Base-by-base conservation (phyloP, 2,113 vertebrate genomes). In the Anas platyrhynchos region DNA sequence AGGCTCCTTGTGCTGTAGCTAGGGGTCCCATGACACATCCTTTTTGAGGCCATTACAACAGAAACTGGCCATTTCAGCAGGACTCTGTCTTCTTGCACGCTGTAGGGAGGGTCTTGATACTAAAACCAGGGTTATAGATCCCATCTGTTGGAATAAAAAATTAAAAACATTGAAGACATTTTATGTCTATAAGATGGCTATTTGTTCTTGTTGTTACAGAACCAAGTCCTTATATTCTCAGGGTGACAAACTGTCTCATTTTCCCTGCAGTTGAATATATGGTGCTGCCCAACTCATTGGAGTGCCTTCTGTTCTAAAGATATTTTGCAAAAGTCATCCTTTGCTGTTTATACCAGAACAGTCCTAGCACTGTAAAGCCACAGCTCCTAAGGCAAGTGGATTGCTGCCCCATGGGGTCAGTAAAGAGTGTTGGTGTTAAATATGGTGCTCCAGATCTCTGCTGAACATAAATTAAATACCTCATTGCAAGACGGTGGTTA, bases 1-100 rank as follows among this genome's bases (percentile, higher is more conserved):
- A 91, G 31, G 7, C 13, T 69, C 16, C 31, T 58, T 13, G 18
- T 71, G 36, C 41, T 83, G 75, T 13, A 4, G 10, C 34, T 52
- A 16, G 5, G 16, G 8, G 8, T 43, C 48, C 20, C 1, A 0
- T 18, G 11, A 63, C 56, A 14, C 23, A 80, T 25, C 20, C 66
- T 68, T 67, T 54, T 13, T 85, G 55, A 55, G 29, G 15, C 3
- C 14, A 12, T 54, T 55, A 38, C 25, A 36, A 7, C 17, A 41
- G 23, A 34, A 69, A 61, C 3, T 50, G 4, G 29, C 16, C 22
- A 3, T 58, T 12, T 41, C 46, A 75, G 36, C 43, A 29, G 29
- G 36, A 55, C 5, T 82, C 29, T 75, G 7, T 26, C 26, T 87
- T n/a, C 12, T 12, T 7, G 1, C 0, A 4, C 21, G 68, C 66